Evolutionary conservation across 2,113 vertebrate genomes (phyloP).

Genomic region (Phyllopteryx taeniolatus): DNA sequence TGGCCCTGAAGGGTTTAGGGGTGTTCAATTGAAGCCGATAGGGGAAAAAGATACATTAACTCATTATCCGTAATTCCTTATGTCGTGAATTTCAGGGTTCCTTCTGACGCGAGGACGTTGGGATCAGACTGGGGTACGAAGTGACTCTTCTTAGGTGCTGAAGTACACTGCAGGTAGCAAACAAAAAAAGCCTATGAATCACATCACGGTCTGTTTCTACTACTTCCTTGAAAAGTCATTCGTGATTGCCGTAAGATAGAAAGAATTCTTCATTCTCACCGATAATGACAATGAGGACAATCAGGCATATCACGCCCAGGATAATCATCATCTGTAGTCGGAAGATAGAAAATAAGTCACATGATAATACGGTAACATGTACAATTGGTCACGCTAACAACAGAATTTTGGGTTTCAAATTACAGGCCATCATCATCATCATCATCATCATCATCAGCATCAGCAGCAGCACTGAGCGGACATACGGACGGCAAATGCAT

Average conservation of each 20-base stretch:
- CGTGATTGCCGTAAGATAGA: background rate
- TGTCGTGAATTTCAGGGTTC: constrained; percentile 53
- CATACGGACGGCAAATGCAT: no score
- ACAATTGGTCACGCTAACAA: background rate
- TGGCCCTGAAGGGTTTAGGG: constrained; percentile 59
- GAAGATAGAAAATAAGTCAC: constrained; percentile 15
- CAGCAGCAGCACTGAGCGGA: no score
- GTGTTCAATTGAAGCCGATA: constrained; percentile 67
- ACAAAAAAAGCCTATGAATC: constrained; percentile 1
- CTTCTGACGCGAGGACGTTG: constrained; percentile 64
- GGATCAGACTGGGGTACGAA: constrained; percentile 71
- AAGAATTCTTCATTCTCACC: constrained; percentile 73
- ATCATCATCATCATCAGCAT: no score
- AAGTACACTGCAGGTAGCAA: constrained; percentile 73
- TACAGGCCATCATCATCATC: no score
- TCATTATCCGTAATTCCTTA: constrained; percentile 61
- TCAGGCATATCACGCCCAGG: constrained; percentile 82
- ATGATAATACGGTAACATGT: background rate
- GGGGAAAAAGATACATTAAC: constrained; percentile 52
- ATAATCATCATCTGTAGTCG: constrained; percentile 93
- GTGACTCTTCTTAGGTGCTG: constrained; percentile 76
- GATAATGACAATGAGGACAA: constrained; percentile 91
- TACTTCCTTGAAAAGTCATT: background rate
- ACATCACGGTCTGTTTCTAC: background rate
- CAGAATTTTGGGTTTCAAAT: background rate